phyloP scores from a whole-genome alignment of 1,140 invertebrate genomes.

The Bilobella aurantiaca region DNA sequence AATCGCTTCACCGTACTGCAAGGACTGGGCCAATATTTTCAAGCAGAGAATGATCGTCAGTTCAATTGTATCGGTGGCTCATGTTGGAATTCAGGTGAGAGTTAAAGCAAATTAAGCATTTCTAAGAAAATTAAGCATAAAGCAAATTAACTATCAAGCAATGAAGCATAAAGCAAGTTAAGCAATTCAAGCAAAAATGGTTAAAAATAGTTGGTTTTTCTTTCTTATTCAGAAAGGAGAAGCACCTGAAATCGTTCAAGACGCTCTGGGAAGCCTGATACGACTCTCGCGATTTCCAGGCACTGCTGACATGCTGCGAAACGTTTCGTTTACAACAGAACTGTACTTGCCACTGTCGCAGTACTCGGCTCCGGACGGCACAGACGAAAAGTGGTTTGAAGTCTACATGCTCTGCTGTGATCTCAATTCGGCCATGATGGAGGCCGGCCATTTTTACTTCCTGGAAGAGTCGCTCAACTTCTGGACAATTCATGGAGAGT shows the following conservation, averaged over 20 bases:
- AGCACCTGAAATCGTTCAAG: neutral
- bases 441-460: neutral
- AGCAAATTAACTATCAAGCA: too few species aligned
- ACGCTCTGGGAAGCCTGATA: neutral
- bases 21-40: neutral
- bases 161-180: neutral
- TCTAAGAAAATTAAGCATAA: too few species aligned
- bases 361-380: neutral
- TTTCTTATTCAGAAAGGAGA: neutral
- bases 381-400: neutral
- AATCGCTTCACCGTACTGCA: neutral
- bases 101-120: too few species aligned
- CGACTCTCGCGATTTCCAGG: neutral
- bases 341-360: neutral
- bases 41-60: neutral
- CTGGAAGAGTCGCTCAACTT: constrained; percentile 1
- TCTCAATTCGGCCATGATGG: neutral
- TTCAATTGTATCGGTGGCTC: neutral
- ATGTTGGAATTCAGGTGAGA: neutral
- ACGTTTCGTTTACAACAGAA: neutral
- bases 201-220: neutral
- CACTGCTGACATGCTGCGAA: neutral
- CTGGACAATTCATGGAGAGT: constrained; percentile 9
- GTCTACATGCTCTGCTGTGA: neutral
- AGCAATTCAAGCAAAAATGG: neutral